These are phyloP conservation scores for Margarornis squamiger DNA, from an alignment of 2,797 vertebrate species.

Conservation along the genomic window DNA sequence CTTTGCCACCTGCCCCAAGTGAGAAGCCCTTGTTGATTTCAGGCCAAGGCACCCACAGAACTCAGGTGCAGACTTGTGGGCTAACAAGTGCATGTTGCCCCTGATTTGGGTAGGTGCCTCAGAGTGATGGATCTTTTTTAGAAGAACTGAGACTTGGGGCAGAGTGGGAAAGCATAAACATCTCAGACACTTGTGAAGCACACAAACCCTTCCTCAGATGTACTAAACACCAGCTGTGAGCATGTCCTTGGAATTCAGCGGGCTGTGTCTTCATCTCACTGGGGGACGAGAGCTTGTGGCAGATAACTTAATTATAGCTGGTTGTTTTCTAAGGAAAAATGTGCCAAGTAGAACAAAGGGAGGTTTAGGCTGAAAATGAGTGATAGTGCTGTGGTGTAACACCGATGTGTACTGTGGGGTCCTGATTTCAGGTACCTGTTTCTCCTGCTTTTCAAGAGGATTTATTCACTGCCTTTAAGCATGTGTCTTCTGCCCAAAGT, in stretches of 20 bases:
- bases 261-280: rapidly evolving
- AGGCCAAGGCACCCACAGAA: not conserved
- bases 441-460: not conserved
- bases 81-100: not conserved
- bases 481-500: not conserved
- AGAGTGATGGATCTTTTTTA: not conserved
- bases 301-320: not conserved
- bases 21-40: not conserved
- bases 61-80: not conserved
- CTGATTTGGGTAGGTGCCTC: not conserved
- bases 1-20: rapidly evolving
- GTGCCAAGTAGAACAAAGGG: not conserved
- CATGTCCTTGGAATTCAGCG: not conserved
- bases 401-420: not conserved
- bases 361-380: not conserved
- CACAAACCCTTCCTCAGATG: not conserved
- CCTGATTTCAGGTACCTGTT: not conserved
- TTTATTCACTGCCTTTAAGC: not conserved
- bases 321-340: not conserved
- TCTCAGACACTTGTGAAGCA: not conserved
- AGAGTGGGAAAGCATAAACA: not conserved
- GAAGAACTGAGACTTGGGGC: not conserved
- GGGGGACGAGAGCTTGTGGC: not conserved
- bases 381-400: not conserved
- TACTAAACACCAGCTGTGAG: rapidly evolving